Base-by-base conservation (phyloP, 2,888 invertebrate genomes). In the Philereme vetulata region DNA sequence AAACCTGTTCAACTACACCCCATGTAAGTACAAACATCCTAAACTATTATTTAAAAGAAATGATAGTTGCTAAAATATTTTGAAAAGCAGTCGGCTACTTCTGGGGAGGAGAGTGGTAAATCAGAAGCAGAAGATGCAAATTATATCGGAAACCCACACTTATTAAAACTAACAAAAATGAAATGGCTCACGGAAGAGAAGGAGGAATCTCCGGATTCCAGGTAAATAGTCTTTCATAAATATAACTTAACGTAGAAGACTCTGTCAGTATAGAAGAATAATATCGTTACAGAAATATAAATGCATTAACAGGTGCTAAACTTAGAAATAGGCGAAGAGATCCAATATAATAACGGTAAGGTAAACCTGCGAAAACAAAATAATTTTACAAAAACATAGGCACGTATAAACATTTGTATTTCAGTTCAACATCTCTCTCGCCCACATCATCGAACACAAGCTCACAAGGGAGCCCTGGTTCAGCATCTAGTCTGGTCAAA, bases 251-350 rank as follows among this genome's bases (percentile, higher is more conserved):
- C 55, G 10, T 36, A n/a, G n/a, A 35, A 7, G 21, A 21, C 21
- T 21, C 1, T 21, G 21, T 59, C 10, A 51, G 65, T 76, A 75
- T 64, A 80, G 70, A 75, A 70, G 64, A 64, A 70, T 80, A 71
- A 76, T 88, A 76, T 86, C 78, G 68, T 90, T 90, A 70, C 90
- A 90, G 89, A 87, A 77, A 76, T 56, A 60, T 80, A 65, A 88
- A 90, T 70, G 89, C 89, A 67, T 74, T 90, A 70, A 89, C 90
- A 74, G 90, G 89, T 67, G 88, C 86, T 62, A 81, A 76, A 45
- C 4, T 75, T 64, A 58, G 44, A 55, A 49, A 51, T 43, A 68
- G 40, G 57, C 51, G 61, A 58, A 66, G 48, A 51, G 47, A 49
- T 10, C 57, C 63, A 68, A 64, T 34, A 52, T 50, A 47, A 55